Base-by-base conservation (phyloP, 2,797 vertebrate species). In the Kryptopterus vitreolus region DNA sequence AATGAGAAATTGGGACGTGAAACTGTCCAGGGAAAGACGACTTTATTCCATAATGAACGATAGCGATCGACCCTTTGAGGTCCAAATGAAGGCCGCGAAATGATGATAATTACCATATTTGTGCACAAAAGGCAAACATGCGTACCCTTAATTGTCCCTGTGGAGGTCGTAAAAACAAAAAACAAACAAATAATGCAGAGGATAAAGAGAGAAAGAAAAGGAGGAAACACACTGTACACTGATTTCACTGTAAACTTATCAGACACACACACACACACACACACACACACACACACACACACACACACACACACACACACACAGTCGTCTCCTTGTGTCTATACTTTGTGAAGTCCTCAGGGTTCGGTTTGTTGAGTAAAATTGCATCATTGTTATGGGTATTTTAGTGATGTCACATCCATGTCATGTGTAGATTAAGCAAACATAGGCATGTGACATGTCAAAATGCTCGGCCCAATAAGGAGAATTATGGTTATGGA, bases 61-160 rank as follows among this genome's bases (percentile, higher is more conserved):
- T 62, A 76, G 89, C 71, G 83, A 94, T 94, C 93, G 65, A 86
- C 85, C 77, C 92, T 94, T 94, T 94, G 93, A 95, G 92, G 91
- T 94, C 87, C 83, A 87, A 92, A 92, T 89, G 92, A 92, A 94
- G 92, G 89, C 86, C 85, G 90, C 92, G 92, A 93, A 93, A 92
- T 93, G 88, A 91, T 89, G 90, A 90, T 94, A 94, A 94, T 94
- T 93, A 89, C 89, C 81, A 90, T 94, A 93, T 95, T 93, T 94
- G 92, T 93, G 92, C 87, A 91, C 35, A 55, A 62, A 74, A 72
- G 53, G 53, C 48, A 69, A 75, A 61, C 82, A 83, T 58, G 26
- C 55, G 24, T 38, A 65, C n/a, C 59, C 18, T 81, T 50, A 70
- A 55, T 58, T 61, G 53, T 43, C 63, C 77, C 63, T 29, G 15